Percentiles rank a stretch among this genome's conserved stretches.
Evolutionary conservation across 1,140 invertebrate species (phyloP).

Genomic region (Pararge aegeria): DNA sequence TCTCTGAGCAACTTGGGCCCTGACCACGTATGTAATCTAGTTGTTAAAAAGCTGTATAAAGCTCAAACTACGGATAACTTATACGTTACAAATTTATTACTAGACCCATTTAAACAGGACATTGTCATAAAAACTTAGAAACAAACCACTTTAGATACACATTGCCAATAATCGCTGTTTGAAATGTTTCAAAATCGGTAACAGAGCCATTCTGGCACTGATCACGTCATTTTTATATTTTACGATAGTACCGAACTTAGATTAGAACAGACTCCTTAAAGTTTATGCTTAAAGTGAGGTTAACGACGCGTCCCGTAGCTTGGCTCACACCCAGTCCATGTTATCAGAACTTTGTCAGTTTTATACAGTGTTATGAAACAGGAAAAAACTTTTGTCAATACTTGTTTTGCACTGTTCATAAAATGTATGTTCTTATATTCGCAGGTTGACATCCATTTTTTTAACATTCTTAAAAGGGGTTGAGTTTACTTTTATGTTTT

Average conservation of each 20-base stretch:
- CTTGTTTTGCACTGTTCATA: neutral
- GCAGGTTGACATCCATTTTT: too few relatives aligned
- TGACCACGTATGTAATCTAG: too few relatives aligned
- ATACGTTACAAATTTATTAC: too few relatives aligned
- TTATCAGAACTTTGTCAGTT: constrained; percentile 5
- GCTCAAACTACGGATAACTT: too few relatives aligned
- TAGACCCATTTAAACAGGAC: neutral
- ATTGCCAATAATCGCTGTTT: constrained; percentile 11
- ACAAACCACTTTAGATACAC: neutral
- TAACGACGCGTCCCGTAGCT: constrained; percentile 16
- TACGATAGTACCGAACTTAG: constrained; percentile 24
- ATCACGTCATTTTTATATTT: constrained; percentile 26
- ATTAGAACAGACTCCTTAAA: constrained; percentile 23
- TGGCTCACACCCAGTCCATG: constrained; percentile 21
- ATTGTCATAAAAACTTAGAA: constrained; percentile 16
- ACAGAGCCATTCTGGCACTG: constrained; percentile 6
- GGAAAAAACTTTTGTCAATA: neutral
- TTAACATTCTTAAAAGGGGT: too few relatives aligned
- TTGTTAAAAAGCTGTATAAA: too few relatives aligned
- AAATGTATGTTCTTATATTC: too few relatives aligned
- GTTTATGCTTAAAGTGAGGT: constrained; percentile 19
- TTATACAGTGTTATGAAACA: neutral
- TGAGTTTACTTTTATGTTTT: too few relatives aligned
- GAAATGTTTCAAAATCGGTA: constrained; percentile 6
- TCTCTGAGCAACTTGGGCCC: too few relatives aligned